phyloP scores from a whole-genome alignment of 2,113 vertebrate species.

The Pipra filicauda region DNA sequence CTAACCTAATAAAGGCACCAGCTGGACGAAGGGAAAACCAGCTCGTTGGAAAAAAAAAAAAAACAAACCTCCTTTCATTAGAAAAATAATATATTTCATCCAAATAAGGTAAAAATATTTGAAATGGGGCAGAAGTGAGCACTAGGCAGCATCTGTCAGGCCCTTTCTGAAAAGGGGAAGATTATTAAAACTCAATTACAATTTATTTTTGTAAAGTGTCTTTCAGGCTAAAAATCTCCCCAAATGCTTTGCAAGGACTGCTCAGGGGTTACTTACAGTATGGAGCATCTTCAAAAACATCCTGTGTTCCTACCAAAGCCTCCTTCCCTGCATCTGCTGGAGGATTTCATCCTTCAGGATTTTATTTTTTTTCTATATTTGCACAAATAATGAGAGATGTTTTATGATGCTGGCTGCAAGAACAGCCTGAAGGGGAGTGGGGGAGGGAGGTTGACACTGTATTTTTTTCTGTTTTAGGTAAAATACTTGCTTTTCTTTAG shows the following conservation, averaged over 20 bases:
- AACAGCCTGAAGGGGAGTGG: neutral
- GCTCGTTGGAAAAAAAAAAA: conserved; percentile 60
- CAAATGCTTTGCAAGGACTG: neutral
- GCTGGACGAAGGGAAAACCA: conserved; percentile 72
- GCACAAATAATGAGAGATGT: neutral
- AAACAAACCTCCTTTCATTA: conserved; percentile 75
- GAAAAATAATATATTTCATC: conserved; percentile 87
- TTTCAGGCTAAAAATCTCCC: conserved; percentile 54
- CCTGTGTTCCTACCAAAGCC: neutral
- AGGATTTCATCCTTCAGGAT: neutral
- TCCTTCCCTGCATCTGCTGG: neutral
- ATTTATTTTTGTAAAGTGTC: conserved; percentile 72
- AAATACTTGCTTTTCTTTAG: neutral
- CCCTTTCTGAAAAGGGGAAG: conserved; percentile 74
- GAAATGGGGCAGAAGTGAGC: conserved; percentile 81
- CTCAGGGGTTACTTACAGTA: neutral
- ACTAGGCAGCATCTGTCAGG: conserved; percentile 73
- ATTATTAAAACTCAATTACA: conserved; percentile 72
- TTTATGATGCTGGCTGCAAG: neutral
- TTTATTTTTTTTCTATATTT: neutral
- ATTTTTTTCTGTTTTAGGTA: neutral
- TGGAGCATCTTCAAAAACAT: neutral
- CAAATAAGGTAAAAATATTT: conserved; percentile 90
- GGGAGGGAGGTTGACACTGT: neutral
- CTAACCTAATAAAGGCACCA: conserved; percentile 82